Conservation (phyloP, 2,113 vertebrate genomes). For the Hypanus sabinus region DNA sequence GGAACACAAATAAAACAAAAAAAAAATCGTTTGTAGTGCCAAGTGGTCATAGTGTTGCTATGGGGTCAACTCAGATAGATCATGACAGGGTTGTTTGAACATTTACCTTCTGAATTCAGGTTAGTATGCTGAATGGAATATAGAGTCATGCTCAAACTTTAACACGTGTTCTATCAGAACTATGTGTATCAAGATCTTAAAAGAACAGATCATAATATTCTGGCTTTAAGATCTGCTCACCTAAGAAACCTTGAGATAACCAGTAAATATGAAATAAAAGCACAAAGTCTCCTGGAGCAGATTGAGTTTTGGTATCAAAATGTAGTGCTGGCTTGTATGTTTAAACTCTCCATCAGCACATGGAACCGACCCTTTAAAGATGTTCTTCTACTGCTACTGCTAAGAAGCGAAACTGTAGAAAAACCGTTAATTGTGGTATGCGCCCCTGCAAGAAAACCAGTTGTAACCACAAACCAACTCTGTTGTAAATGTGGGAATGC, state of each 20-base stretch:
- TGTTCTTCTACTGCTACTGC: background rate
- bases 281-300: background rate
- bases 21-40: too few species aligned
- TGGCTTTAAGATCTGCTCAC: background rate
- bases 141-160: background rate
- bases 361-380: background rate
- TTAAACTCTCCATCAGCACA: background rate
- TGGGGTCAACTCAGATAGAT: background rate
- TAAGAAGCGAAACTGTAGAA: background rate
- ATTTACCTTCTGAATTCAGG: background rate
- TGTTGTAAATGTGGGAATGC: background rate
- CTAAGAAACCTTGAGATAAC: background rate
- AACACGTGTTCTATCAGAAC: background rate
- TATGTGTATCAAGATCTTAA: background rate
- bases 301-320: background rate
- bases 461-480: constrained; percentile 22
- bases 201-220: background rate
- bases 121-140: background rate
- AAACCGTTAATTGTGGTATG: background rate
- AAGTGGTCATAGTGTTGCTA: too few species aligned
- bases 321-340: background rate
- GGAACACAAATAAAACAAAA: too few species aligned
- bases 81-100: background rate
- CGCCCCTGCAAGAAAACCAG: background rate
- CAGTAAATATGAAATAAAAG: background rate